Evolutionary conservation across 1,140 invertebrate species (phyloP), one percentile per base, ranked within the genome.

Genomic region (Limonius californicus): DNA sequence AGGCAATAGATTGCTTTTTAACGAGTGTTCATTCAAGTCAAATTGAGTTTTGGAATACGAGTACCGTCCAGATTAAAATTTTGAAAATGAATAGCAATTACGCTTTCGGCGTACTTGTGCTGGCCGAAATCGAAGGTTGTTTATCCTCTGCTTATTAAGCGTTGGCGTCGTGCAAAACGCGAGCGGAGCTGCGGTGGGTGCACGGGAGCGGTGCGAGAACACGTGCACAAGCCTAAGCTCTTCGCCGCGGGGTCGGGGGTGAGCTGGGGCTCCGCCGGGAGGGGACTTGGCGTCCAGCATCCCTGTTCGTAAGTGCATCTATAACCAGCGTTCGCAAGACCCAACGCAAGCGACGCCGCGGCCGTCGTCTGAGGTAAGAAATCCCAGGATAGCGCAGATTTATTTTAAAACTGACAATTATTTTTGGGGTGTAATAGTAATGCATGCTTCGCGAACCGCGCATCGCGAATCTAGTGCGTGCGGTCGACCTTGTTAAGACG

Each of bases 321-420:
- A 63, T 59, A 63, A 59, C 54, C 61, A 57, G 54, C 61, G 42
- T 62, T 47, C 35, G 35, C 35, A 39, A 39, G 35, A 39, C 8
- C 45, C 45, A 39, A 19, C 23, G 62, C 57, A 21, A 54, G 47
- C 32, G 62, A 23, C 56, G 53, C 21, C 53, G 60, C 54, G 42
- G 21, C 20, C 42, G 57, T 27, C 30, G 57, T 27, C 18, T 32
- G 50, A 63, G 62, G 62, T 63, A 63, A 63, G 62, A 39, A 30
- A 35, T 43, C 15, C 57, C 35, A 39, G 57, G 62, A 63, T 54
- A 57, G 61, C 32, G 55, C 45, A 50, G 45, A 45, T 50, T 47
- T 58, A 58, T 58, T 63, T 63, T 63, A 15, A 63, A 58, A 42
- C 50, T 54, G 55, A 54, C 39, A 63, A 63, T 63, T 63, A 63